Conservation (phyloP, 2,113 vertebrate genomes). For the Apteryx owenii region DNA sequence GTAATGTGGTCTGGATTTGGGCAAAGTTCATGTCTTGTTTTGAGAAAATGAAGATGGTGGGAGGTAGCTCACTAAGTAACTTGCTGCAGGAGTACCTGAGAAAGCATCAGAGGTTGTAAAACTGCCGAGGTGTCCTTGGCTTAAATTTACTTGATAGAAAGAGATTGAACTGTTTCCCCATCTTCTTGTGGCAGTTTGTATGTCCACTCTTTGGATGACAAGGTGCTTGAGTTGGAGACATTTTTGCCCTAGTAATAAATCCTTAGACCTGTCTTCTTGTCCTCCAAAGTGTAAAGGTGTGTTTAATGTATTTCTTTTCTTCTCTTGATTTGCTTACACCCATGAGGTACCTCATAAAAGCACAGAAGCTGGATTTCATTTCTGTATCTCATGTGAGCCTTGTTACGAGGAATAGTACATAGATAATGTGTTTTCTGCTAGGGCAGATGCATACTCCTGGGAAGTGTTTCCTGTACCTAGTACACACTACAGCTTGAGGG, state of each 20-base stretch:
- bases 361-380: background rate
- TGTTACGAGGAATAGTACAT: background rate
- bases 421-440: background rate
- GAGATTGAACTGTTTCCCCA: background rate
- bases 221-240: background rate
- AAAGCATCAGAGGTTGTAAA: background rate
- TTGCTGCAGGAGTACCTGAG: background rate
- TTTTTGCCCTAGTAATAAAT: background rate
- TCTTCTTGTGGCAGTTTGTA: constrained; percentile 10
- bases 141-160: constrained; percentile 5
- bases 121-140: background rate
- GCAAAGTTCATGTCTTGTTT: background rate
- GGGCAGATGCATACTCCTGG: too few relatives aligned
- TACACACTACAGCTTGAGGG: background rate
- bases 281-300: background rate
- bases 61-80: background rate
- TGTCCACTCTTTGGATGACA: background rate
- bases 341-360: background rate
- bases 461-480: background rate
- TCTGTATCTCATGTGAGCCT: background rate
- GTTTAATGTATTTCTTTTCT: background rate
- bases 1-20: background rate
- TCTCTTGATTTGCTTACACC: background rate
- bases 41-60: background rate
- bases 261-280: background rate